These are phyloP conservation scores for Meghimatium bilineatum DNA, from an alignment of 2,888 invertebrate species.

Conservation along the genomic window DNA sequence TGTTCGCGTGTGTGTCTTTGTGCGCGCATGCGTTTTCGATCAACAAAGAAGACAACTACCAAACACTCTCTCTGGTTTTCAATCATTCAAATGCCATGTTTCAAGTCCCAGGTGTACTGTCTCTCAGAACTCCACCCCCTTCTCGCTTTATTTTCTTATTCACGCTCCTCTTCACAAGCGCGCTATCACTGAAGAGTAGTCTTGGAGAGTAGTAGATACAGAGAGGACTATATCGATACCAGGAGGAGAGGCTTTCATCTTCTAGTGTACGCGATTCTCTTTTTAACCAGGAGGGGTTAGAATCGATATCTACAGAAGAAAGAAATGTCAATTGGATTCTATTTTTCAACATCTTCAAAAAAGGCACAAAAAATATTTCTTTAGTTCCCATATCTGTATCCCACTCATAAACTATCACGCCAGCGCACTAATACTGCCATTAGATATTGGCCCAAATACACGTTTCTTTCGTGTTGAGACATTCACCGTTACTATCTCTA, in stretches of 20 bases:
- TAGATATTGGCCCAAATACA: no score
- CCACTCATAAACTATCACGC: not conserved
- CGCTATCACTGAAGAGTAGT: not conserved
- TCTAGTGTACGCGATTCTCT: not conserved
- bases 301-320: not conserved
- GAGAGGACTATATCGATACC: not conserved
- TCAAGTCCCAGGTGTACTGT: not conserved
- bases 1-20: not conserved
- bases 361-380: not conserved
- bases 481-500: no score
- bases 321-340: not conserved
- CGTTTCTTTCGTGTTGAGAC: no score
- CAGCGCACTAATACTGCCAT: not conserved
- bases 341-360: no score
- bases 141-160: not conserved
- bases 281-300: not conserved
- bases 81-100: not conserved
- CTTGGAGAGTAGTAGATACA: not conserved
- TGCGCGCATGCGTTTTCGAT: not conserved
- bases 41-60: not conserved
- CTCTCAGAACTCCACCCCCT: not conserved
- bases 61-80: not conserved
- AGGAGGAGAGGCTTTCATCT: not conserved
- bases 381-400: not conserved
- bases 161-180: not conserved